These are phyloP conservation scores for Leucoraja ocellata DNA, from an alignment of 2,797 vertebrate species.

Conservation along the genomic window DNA sequence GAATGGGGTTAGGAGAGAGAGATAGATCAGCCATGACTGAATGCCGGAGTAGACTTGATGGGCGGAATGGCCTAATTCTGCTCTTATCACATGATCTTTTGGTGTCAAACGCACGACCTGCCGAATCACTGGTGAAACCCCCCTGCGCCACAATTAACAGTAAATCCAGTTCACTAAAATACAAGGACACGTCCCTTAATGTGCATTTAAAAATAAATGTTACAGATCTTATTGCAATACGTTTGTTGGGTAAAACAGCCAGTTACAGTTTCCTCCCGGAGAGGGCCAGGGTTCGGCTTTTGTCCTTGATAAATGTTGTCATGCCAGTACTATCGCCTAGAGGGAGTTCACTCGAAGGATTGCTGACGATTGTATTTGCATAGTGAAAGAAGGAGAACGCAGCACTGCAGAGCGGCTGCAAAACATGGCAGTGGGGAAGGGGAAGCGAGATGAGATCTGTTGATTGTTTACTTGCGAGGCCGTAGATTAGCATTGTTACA, in stretches of 20 bases:
- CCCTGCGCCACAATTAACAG: background rate
- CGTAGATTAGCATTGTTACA: background rate
- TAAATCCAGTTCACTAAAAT: background rate
- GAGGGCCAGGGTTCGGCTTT: too few species aligned
- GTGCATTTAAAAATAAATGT: background rate
- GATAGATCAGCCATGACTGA: too few species aligned
- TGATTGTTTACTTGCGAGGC: background rate
- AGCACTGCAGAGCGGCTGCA: background rate
- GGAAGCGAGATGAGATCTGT: background rate
- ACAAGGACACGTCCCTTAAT: background rate
- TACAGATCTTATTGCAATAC: background rate
- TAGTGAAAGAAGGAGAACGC: background rate
- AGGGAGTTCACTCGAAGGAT: constrained; percentile 2
- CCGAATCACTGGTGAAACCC: too few species aligned
- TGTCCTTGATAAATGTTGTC: constrained; percentile 23
- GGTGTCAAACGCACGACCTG: too few species aligned
- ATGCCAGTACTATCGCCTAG: constrained; percentile 32
- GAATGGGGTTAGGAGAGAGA: too few species aligned
- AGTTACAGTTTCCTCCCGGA: background rate
- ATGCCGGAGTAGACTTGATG: too few species aligned
- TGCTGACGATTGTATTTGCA: constrained; percentile 29
- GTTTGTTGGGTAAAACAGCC: background rate
- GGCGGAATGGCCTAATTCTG: background rate
- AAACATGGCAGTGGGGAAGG: background rate
- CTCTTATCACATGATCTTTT: background rate